phyloP scores from a whole-genome alignment of 2,888 invertebrate species.

The Piscicola geometra region DNA sequence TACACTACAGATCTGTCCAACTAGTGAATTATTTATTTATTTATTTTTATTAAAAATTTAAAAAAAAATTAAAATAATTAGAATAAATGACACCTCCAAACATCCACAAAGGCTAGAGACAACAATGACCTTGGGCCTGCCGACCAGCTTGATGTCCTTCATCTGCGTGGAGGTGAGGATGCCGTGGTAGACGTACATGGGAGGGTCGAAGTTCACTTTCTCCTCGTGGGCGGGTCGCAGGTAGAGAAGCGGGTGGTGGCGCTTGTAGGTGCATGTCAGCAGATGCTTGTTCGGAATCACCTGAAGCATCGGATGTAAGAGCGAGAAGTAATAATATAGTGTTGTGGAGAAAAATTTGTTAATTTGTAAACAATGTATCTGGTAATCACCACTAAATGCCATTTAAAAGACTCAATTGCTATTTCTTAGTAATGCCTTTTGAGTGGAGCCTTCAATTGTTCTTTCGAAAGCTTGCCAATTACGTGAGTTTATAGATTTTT shows the following conservation, averaged over 20 bases:
- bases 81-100: constrained; percentile 10
- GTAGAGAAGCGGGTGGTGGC: constrained; percentile 47
- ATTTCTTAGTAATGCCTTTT: no score
- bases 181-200: constrained; percentile 78
- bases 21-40: constrained; percentile 66
- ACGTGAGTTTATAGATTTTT: no score
- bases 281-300: constrained; percentile 48
- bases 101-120: background rate
- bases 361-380: no score
- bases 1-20: constrained; percentile 72
- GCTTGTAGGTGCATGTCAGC: constrained; percentile 50
- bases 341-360: no score
- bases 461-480: no score
- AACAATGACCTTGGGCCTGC: constrained; percentile 72
- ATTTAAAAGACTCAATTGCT: no score
- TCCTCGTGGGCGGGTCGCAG: constrained; percentile 67
- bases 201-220: constrained; percentile 71
- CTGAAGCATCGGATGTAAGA: no score
- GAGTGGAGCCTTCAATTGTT: no score
- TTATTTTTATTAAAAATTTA: no score
- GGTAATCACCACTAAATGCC: no score
- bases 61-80: constrained; percentile 14
- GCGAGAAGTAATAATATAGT: no score
- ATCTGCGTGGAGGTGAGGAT: constrained; percentile 83
- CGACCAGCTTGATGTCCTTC: constrained; percentile 73